phyloP scores from a whole-genome alignment of 92 coral and sea anemone genomes.

The Parazoanthus atlanticus region DNA sequence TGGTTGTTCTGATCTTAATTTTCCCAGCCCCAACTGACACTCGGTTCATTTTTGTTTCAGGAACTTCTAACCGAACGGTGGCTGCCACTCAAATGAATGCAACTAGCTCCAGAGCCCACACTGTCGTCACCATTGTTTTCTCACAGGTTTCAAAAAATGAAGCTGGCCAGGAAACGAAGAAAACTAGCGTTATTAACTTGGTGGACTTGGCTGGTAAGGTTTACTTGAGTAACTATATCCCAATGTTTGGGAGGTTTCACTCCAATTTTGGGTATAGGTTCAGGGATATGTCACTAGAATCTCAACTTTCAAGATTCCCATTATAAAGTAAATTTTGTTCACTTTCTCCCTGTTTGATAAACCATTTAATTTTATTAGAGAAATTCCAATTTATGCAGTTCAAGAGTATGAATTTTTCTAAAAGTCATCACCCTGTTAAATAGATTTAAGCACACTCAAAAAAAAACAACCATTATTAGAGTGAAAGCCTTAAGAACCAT shows the following conservation, averaged over 20 bases:
- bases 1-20: neutral
- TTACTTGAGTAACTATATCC: neutral
- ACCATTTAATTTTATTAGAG: no score
- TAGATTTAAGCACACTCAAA: no score
- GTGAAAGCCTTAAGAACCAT: no score
- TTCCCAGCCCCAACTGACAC: neutral
- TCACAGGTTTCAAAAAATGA: constrained; percentile 93
- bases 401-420: no score
- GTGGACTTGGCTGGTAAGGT: constrained; percentile 96
- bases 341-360: no score
- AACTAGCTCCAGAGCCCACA: constrained; percentile 99
- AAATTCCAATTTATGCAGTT: no score
- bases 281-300: no score
- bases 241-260: neutral
- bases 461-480: no score
- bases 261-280: no score
- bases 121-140: constrained; percentile 95
- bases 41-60: constrained; percentile 46
- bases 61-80: constrained; percentile 95
- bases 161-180: constrained; percentile 96
- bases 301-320: no score
- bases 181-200: constrained; percentile 91
- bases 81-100: constrained; percentile 99
- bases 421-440: no score
- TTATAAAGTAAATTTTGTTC: no score